Evolutionary conservation across 2,113 vertebrate species (phyloP).

Genomic region (Phrynosoma platyrhinos): DNA sequence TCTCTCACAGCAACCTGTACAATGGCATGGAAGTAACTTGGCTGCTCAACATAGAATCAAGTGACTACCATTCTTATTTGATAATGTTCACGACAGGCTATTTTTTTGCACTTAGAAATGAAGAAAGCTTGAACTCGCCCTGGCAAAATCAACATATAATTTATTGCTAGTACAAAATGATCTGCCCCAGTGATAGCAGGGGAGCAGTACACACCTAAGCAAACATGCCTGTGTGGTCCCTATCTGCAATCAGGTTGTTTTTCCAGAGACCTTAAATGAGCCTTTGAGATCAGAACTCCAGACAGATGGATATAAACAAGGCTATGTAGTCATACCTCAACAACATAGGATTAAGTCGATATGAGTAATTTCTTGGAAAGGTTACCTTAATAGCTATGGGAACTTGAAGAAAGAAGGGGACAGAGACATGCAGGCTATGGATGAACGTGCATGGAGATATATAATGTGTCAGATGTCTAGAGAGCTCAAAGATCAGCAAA

Average conservation of each 20-base stretch:
- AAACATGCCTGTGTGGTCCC: background rate
- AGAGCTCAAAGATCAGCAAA: slow-evolving; percentile 40
- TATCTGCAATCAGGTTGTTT: slow-evolving; percentile 28
- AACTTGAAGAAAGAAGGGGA: background rate
- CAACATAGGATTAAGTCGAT: slow-evolving; percentile 47
- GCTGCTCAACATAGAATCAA: background rate
- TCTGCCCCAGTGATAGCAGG: background rate
- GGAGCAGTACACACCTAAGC: background rate
- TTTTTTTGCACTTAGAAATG: background rate
- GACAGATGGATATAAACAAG: slow-evolving; percentile 45
- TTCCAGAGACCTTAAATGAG: slow-evolving; percentile 44
- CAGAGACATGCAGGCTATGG: rapidly evolving
- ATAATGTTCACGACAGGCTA: background rate
- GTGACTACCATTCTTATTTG: background rate
- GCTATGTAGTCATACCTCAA: slow-evolving; percentile 31
- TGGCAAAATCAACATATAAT: background rate
- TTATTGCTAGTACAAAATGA: background rate
- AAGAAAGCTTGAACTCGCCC: background rate
- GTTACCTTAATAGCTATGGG: slow-evolving; percentile 21
- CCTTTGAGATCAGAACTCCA: slow-evolving; percentile 9
- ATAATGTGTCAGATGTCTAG: background rate
- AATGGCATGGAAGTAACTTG: background rate
- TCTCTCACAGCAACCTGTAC: background rate
- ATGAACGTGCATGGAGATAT: slow-evolving; percentile 22
- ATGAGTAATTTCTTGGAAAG: slow-evolving; percentile 46